Percentiles rank a stretch among this genome's conserved stretches.
Evolutionary conservation across 2,113 vertebrate species (phyloP).

Genomic region (Sceloporus tristichus): DNA sequence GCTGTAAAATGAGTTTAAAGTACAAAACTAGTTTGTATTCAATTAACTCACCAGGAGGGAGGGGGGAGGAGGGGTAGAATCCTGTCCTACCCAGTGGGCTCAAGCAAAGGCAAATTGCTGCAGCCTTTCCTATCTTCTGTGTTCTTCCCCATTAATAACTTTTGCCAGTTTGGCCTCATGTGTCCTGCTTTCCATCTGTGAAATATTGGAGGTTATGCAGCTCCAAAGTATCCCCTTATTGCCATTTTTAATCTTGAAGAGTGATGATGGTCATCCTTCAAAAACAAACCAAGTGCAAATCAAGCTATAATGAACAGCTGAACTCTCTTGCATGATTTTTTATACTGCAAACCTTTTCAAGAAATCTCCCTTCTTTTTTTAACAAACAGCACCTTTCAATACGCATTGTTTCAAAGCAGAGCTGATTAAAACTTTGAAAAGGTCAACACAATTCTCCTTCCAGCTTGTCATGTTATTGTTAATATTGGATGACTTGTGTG

Average conservation of each 20-base stretch:
- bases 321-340: constrained; percentile 53
- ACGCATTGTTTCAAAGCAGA: constrained; percentile 31
- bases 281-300: background rate
- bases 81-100: too few relatives aligned
- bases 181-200: background rate
- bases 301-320: constrained; percentile 27
- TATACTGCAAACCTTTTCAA: constrained; percentile 46
- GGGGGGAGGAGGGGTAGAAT: too few relatives aligned
- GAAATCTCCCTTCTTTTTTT: constrained; percentile 33
- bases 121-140: too few relatives aligned
- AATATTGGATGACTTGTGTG: background rate
- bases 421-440: constrained; percentile 63
- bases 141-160: too few relatives aligned
- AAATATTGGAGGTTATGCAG: background rate
- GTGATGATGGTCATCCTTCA: constrained; percentile 16
- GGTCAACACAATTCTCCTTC: constrained; percentile 8
- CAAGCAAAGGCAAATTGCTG: too few relatives aligned
- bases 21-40: too few relatives aligned
- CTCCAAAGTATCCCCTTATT: background rate
- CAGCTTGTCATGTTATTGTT: constrained; percentile 22
- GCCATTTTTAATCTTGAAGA: constrained; percentile 1
- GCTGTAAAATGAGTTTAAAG: too few relatives aligned
- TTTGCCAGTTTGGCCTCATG: background rate
- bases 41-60: too few relatives aligned
- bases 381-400: constrained; percentile 27